Conservation (phyloP, 1,140 invertebrate species). For the Cotesia vestalis region DNA sequence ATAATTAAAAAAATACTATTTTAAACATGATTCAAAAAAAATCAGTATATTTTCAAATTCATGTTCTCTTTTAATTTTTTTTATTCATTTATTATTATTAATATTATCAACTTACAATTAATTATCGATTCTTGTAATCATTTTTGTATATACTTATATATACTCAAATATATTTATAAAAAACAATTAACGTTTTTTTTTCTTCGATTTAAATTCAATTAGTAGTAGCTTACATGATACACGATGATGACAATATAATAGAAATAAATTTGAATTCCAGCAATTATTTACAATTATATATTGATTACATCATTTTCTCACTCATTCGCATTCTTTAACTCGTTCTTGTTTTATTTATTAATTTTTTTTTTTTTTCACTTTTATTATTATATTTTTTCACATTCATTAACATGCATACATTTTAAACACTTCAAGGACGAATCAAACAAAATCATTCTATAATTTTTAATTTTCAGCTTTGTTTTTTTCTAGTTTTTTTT, state of each 20-base stretch:
- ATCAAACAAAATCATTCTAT: conserved; percentile 24
- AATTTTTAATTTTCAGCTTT: conserved; percentile 11
- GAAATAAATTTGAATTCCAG: conserved; percentile 62
- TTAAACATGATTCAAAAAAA: no score
- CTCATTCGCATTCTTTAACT: conserved; percentile 25
- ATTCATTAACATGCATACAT: conserved; percentile 19
- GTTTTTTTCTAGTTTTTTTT: conserved; percentile 26
- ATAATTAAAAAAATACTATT: not conserved
- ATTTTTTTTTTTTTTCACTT: conserved; percentile 38
- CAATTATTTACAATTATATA: conserved; percentile 64
- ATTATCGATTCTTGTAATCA: conserved; percentile 29
- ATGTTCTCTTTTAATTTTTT: not conserved
- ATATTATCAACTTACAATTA: conserved; percentile 9
- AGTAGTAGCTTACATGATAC: conserved; percentile 57
- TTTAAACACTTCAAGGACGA: conserved; percentile 29
- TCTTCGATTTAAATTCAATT: conserved; percentile 50
- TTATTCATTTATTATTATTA: not conserved
- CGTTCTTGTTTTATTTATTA: conserved; percentile 26
- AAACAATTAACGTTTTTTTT: conserved; percentile 58
- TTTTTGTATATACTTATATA: conserved; percentile 43
- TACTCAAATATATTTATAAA: conserved; percentile 61
- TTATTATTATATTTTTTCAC: conserved; percentile 35
- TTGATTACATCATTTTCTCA: conserved; percentile 41
- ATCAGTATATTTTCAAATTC: no score
- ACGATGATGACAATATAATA: conserved; percentile 54